Base-by-base conservation (phyloP, 2,888 invertebrate genomes). In the Drosophila rubida region DNA sequence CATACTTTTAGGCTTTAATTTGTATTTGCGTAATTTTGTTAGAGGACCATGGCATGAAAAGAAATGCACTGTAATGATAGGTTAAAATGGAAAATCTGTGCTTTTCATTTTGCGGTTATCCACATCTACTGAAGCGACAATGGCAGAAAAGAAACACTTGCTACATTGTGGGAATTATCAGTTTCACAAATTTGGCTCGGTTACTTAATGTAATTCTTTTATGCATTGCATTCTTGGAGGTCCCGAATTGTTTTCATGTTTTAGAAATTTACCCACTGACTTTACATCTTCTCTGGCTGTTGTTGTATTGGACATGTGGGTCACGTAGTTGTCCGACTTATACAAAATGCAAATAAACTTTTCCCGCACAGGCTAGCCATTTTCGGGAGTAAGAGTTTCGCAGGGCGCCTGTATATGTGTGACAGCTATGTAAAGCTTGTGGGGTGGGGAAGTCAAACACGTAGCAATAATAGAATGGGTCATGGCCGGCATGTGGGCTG, bases 311-410 rank as follows among this genome's bases (percentile, higher is more conserved):
- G 46, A 48, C 55, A 85, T 80, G 85, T 78, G 69, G 66, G 75
- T 80, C 80, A 80, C 82, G 85, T 81, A 69, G 64, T 62, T 58
- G 64, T 67, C 68, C 68, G 78, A 84, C 81, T 80, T 78, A 72
- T 81, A 75, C 67, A 55, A 80, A 80, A 80, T 84, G 85, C 82
- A 84, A 80, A 80, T 80, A 68, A 72, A 81, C 69, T 75, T 48
- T 48, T 55, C 25, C 37, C 30, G 50, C 32, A 49, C 46, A 44
- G 32, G 13, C 58, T 30, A 23, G 35, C 51, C 35, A 68, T 42
- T 48, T 37, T 59, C n/a, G 32, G 51, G 35, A 27, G 48, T 58
- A 42, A 42, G 37, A 48, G 55, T 39, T 53, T 53, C 19, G 19
- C 42, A 51, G 8, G 44, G 49, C 32, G 55, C 45, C 42, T 65